phyloP scores from a whole-genome alignment of 2,113 vertebrate genomes.

The Dinomys branickii region DNA sequence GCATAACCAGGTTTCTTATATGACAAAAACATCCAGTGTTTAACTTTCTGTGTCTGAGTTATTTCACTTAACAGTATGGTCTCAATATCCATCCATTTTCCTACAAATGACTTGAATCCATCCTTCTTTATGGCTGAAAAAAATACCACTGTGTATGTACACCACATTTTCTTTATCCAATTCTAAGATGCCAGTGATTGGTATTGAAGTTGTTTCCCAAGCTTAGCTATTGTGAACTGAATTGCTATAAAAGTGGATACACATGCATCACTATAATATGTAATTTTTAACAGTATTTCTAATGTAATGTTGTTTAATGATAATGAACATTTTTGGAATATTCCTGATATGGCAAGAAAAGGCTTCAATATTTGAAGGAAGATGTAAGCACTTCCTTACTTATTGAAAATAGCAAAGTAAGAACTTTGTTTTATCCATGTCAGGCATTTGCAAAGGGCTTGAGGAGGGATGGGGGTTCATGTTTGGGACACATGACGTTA shows the following conservation, averaged over 20 bases:
- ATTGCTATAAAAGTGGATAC: background rate
- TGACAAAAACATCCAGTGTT: background rate
- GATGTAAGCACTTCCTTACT: background rate
- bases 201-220: background rate
- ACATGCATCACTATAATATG: background rate
- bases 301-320: background rate
- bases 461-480: background rate
- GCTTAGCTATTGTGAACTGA: background rate
- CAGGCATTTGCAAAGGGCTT: background rate
- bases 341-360: background rate
- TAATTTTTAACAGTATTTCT: background rate
- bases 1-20: background rate
- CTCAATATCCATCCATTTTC: background rate
- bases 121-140: background rate
- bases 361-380: background rate
- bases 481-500: background rate
- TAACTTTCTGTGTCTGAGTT: background rate
- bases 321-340: background rate
- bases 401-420: background rate
- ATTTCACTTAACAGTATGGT: background rate
- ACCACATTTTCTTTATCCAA: background rate
- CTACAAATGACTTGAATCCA: background rate
- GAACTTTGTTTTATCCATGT: background rate
- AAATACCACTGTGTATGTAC: background rate
- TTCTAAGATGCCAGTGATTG: background rate